Evolutionary conservation across 1,140 invertebrate genomes (phyloP), one percentile per base, ranked within the genome.

Genomic region (Bombus confusus): DNA sequence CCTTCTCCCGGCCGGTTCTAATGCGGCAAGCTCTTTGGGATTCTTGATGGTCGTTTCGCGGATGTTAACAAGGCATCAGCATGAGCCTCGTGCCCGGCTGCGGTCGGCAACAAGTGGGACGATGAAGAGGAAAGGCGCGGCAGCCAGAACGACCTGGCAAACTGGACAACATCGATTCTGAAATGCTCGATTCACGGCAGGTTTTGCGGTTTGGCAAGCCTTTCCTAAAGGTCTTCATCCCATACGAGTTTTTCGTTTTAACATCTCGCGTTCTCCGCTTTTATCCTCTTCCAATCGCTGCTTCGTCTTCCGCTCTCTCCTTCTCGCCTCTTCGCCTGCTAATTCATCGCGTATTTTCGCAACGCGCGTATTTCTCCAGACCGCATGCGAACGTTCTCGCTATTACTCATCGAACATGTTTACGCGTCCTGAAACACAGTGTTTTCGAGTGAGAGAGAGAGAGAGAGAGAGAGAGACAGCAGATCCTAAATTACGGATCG

Each of bases 41-140:
- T 94, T 94, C 93, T 91, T 93, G 91, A 91, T 86, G 93, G 90
- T 95, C 94, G 93, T 94, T 95, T 94, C 92, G 93, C 93, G 91
- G 92, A 94, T 95, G 94, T 95, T 95, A 95, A 95, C 94, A 94
- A 95, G 94, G 91, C 93, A 93, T 94, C 93, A 92, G 92, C 92
- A 93, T 93, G 93, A 86, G 93, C 91, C 93, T 94, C 93, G 93
- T 94, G 93, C 92, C 91, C 85, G 86, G 91, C 90, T 93, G 92
- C 90, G 93, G 92, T 93, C 88, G 93, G 90, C 86, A 87, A 74
- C 88, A 87, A 85, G 84, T 77, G 80, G 82, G 87, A 89, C 86
- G 83, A 83, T 80, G 83, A 89, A 87, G 83, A 89, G 85, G 82
- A 89, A 82, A 91, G 82, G 89, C 89, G 87, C 88, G 88, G 88